Base-by-base conservation (phyloP, 2,888 invertebrate species). In the Megaustenia siamemsis region DNA sequence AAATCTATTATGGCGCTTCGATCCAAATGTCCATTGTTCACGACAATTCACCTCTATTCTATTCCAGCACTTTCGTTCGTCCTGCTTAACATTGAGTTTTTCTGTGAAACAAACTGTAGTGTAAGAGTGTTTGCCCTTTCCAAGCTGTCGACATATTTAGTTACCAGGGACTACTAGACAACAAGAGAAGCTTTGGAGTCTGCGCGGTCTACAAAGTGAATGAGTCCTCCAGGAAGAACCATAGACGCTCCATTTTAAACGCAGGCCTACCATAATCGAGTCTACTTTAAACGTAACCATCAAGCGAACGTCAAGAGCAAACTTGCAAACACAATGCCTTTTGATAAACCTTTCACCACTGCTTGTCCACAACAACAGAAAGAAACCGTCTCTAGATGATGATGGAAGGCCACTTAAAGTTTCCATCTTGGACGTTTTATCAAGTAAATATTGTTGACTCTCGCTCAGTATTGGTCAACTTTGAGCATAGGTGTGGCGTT, bases 51-150 rank as follows among this genome's bases (percentile, higher is more conserved):
- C 8, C 28, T 60, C 78, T 53, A 38, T 78, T 63, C 24, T 66
- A 5, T 66, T n/a, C 40, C 18, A 6, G 28, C n/a, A 18, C 63
- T 40, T 63, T 63, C 28, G 28, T 40, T 60, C 35, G 38, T 35
- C 56, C 56, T 21, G 1, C n/a, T 35, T 56, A 56, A 76, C 66
- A 18, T 45, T 40, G 43, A 53, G 69, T n/a, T 53, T 2, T 43
- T n/a, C 53, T 5, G 35, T 40, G 69, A 69, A 80, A 69, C 68
- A 68, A 49, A 53, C 49, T n/a, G 45, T 38, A 8, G 35, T 12
- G 40, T 21, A 53, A 32, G 38, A 69, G 53, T 80, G 69, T 69
- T 80, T 80, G 80, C 80, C 24, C 53, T 80, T 35, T 53, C 32
- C 69, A 80, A 49, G 49, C 38, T 21, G 35, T 24, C 80, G 49